Conservation (phyloP, 1,140 invertebrate species). For the Pissodes strobi region DNA sequence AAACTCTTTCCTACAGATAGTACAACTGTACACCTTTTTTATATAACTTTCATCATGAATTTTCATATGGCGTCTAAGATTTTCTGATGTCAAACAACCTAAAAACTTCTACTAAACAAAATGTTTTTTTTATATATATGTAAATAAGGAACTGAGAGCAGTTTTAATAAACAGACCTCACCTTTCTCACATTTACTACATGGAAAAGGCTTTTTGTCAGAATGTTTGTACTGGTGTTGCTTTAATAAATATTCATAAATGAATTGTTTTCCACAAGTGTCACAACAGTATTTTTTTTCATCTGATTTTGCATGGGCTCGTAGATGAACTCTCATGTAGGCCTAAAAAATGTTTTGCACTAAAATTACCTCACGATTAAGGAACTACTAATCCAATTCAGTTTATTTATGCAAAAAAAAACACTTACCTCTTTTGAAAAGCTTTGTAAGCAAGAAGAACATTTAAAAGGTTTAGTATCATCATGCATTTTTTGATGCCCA, state of each 20-base stretch:
- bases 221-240: constrained; percentile 50
- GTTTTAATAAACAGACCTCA: constrained; percentile 3
- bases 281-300: constrained; percentile 60
- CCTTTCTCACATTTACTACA: constrained; percentile 49
- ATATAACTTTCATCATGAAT: constrained; percentile 39
- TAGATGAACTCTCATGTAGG: constrained; percentile 39
- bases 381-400: too few species aligned
- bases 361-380: too few species aligned
- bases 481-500: constrained; percentile 37
- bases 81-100: constrained; percentile 47
- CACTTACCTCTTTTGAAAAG: constrained; percentile 36
- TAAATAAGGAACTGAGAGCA: not conserved
- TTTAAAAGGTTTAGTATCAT: constrained; percentile 35
- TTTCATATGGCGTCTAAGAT: constrained; percentile 41
- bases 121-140: not conserved
- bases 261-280: constrained; percentile 58
- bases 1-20: constrained; percentile 60
- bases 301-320: constrained; percentile 40
- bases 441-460: constrained; percentile 36
- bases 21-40: constrained; percentile 50
- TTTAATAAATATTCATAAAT: constrained; percentile 45
- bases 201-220: constrained; percentile 54
- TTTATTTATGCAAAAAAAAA: too few species aligned
- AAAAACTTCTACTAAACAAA: constrained; percentile 5
- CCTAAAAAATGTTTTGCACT: too few species aligned